Percentiles rank a stretch among this genome's conserved stretches.
Conservation (phyloP, 2,797 vertebrate genomes). For the Xyrichtys novacula region DNA sequence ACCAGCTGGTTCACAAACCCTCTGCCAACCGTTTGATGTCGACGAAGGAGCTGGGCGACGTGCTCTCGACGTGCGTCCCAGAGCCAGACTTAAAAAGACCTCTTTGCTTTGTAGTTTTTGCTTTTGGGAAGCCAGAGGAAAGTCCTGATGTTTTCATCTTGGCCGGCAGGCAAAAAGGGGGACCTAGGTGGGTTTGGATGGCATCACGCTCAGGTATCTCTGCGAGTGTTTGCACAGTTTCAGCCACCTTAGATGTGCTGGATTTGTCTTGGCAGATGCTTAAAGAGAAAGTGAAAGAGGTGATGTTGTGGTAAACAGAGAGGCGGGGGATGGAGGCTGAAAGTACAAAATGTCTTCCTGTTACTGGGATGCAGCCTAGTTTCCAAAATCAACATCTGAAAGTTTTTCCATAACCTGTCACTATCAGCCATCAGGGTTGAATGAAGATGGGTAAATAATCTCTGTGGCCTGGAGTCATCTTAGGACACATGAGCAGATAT, state of each 20-base stretch:
- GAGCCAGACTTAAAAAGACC: conserved; percentile 57
- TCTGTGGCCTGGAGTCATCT: background rate
- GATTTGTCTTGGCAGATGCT: conserved; percentile 55
- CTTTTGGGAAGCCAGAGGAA: conserved; percentile 11
- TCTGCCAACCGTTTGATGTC: conserved; percentile 78
- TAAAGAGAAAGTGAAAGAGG: conserved; percentile 37
- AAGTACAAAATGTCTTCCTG: conserved; percentile 38
- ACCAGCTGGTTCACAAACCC: conserved; percentile 66
- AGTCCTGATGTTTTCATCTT: conserved; percentile 47
- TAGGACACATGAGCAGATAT: background rate
- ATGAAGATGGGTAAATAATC: too few relatives aligned
- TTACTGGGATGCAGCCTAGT: conserved; percentile 17
- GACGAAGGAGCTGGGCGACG: conserved; percentile 46
- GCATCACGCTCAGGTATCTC: conserved; percentile 29
- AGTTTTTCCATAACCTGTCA: conserved; percentile 4
- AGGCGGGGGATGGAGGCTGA: conserved; percentile 21
- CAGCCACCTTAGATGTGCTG: conserved; percentile 37
- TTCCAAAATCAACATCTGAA: conserved; percentile 26
- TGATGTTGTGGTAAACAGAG: conserved; percentile 49
- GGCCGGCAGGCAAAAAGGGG: conserved; percentile 20
- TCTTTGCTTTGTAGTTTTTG: conserved; percentile 61
- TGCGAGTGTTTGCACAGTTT: conserved; percentile 34
- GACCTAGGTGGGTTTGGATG: conserved; percentile 32
- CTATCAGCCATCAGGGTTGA: background rate
- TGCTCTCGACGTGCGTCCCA: conserved; percentile 23